Base-by-base conservation (phyloP, 2,113 vertebrate species). In the Opisthocomus hoazin region DNA sequence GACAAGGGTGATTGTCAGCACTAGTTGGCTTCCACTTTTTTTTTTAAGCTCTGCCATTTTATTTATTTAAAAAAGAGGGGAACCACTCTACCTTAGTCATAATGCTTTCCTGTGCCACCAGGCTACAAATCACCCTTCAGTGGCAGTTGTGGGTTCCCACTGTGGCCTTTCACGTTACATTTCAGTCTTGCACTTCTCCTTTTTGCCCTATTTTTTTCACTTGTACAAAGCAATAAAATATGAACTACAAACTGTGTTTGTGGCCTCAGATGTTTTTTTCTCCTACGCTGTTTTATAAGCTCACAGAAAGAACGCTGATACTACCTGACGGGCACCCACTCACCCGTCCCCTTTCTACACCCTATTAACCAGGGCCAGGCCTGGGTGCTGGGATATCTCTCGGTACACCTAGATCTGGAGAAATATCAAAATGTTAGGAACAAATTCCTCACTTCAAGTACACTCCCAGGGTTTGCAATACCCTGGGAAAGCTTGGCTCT, bases 301-400 rank as follows among this genome's bases (percentile, higher is more conserved):
- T 84, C 5, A 0, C 76, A 66, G 60, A 9, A 80, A 45, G 56
- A 76, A 23, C 12, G 27, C 34, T 50, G 66, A 18, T 51, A 46
- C 36, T 73, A 56, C 82, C 89, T 26, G 24, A 61, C 0, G 8
- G 78, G 78, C 64, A 77, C 69, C 65, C 86, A 76, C 36, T 89
- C 39, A 87, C 26, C 92, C 71, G 14, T 94, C 85, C 83, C 83
- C 56, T 96, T 93, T 97, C 85, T 94, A 68, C 86, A 86, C n/a
- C 83, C 61, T 41, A 56, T 37, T 89, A 48, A 89, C 4, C 88
- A 75, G 56, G 46, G 22, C 58, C 50, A 8, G 41, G 32, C 54
- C 45, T 53, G 24, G 50, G 41, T 14, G 80, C 83, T 71, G 76
- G 18, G 41, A 54, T 43, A 58, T 65, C 50, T 53, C 89, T 87